Base-by-base conservation (phyloP, 2,888 invertebrate genomes). In the Electrophaes corylata region DNA sequence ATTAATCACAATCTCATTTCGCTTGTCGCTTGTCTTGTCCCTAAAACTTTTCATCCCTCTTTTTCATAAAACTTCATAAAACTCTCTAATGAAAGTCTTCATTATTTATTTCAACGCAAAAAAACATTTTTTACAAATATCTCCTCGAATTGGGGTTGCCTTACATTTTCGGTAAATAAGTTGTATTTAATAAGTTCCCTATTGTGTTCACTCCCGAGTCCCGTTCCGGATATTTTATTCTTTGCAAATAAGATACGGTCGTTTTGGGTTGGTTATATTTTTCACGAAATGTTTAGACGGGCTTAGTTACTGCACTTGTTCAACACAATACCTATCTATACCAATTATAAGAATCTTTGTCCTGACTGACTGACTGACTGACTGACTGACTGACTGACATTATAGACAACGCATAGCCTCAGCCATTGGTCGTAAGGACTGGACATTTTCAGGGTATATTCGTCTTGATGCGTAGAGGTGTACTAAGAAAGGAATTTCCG, bases 121-220 rank as follows among this genome's bases (percentile, higher is more conserved):
- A n/a, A 60, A 62, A 56, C 57, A 53, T 47, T 50, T 53, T 53
- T 49, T 48, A 51, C 40, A 40, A 53, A 51, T 26, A 35, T 51
- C 50, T 51, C 33, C 59, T 60, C 49, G 54, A 65, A 64, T 70
- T 50, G 26, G 40, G 19, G 60, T 54, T 55, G 58, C 45, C n/a
- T 29, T 16, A 26, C 5, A 11, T 47, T 39, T 57, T 55, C 14
- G 46, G 20, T 40, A 48, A 16, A 18, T 35, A 61, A 61, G 19
- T 40, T 57, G 54, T 49, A 48, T 48, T 62, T 66, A 66, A 70
- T 67, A 70, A 62, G 53, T 61, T 65, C 50, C 55, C 51, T 60
- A 52, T 65, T 65, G 58, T 55, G 52, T 49, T 16, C 16, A 10
- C 16, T 37, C 39, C 20, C 45, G 20, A 50, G 47, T 47, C 14